These are phyloP conservation scores for Cydia amplana DNA, from an alignment of 1,140 invertebrate species.

Conservation along the genomic window DNA sequence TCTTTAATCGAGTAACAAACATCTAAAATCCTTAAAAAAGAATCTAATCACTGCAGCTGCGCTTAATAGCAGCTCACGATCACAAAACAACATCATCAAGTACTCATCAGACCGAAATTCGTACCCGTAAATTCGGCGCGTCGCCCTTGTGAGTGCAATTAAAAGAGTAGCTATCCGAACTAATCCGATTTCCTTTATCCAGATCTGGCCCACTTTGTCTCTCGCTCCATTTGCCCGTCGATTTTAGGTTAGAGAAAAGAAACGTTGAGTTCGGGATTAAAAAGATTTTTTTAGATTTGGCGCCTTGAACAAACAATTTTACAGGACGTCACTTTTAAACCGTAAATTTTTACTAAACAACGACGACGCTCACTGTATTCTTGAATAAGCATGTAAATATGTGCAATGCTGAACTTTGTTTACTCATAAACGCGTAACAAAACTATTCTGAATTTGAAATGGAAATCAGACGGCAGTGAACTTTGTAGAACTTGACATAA, in stretches of 20 bases:
- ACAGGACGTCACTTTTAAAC: too few species aligned
- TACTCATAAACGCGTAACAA: too few species aligned
- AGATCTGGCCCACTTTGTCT: constrained; percentile 1
- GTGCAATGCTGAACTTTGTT: too few species aligned
- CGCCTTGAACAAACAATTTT: neutral
- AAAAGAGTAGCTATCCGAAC: constrained; percentile 21
- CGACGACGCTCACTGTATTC: too few species aligned
- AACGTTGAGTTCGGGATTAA: neutral
- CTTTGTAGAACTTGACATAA: constrained; percentile 6
- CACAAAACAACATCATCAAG: neutral
- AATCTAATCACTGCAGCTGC: neutral
- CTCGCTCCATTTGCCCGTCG: neutral
- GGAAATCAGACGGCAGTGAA: neutral
- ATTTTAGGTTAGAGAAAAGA: neutral
- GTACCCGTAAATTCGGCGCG: constrained; percentile 1
- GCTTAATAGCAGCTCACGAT: neutral
- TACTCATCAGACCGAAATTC: neutral
- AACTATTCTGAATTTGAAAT: neutral
- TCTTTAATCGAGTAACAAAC: neutral
- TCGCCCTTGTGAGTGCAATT: constrained; percentile 18
- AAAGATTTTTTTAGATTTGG: constrained; percentile 5
- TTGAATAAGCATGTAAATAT: too few species aligned
- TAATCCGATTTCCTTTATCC: constrained; percentile 19
- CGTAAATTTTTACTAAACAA: too few species aligned
- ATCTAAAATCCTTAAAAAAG: too few species aligned